Evolutionary conservation across 2,797 vertebrate genomes (phyloP), one percentile per base, ranked within the genome.

Genomic region (Tolypeutes matacus): DNA sequence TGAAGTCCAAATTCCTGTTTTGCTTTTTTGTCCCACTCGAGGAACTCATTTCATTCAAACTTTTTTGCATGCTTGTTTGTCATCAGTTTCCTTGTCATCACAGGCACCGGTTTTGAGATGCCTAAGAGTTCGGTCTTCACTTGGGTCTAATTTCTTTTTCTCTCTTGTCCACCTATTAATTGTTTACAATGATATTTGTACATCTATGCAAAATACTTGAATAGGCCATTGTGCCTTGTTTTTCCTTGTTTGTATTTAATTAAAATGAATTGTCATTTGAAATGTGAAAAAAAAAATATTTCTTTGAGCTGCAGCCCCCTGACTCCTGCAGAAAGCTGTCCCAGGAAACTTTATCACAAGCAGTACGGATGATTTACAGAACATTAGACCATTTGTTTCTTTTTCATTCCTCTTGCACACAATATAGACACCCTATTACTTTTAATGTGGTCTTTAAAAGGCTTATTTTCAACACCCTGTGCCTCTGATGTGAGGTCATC

Each of bases 171-270:
- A 89, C 69, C 36, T 97, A 72, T 96, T 97, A 97, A 97, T 97
- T 96, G 98, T 98, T 98, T 98, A 98, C 98, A 98, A 86, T 95
- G 70, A 84, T 98, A 95, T 97, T 97, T 98, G 96, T 98, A 96
- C 92, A 98, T 98, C 99, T 99, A 99, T 99, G 99, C 99, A 99
- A 97, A 99, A 98, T 98, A 98, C 98, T 98, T 98, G 98, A 99
- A 98, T 96, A 97, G 98, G 97, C 98, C 95, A 93, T 97, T 97
- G 98, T 98, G 98, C 99, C 98, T 99, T 98, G 97, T 98, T 97
- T 85, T 97, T 97, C 98, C 98, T 98, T 96, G 98, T 98, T 98
- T 98, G 88, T 98, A 97, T 97, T 98, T 98, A 98, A 98, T 98
- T 98, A 98, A 99, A 99, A 96, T 83, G 83, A 97, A 93, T 96